Conservation (phyloP, 2,797 vertebrate genomes). For the Mus minutoides region DNA sequence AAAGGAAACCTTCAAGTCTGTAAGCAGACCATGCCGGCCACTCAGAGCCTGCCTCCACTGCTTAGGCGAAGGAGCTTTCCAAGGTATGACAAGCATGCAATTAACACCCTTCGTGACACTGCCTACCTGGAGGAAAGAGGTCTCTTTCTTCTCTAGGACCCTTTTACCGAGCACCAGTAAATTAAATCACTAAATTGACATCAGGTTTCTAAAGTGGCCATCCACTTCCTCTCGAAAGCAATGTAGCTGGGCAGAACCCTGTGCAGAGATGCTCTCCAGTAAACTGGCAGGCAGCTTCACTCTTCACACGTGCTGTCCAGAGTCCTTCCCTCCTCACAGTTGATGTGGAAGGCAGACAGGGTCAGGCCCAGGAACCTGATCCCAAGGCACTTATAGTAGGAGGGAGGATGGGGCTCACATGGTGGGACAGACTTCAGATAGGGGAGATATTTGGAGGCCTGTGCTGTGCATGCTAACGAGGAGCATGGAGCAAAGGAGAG, state of each 20-base stretch:
- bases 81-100: neutral
- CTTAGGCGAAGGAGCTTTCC: neutral
- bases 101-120: neutral
- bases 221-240: neutral
- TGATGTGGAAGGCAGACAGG: neutral
- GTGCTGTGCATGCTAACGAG: too few relatives aligned
- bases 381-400: neutral
- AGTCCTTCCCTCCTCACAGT: neutral
- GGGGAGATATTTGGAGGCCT: neutral
- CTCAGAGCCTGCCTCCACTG: neutral
- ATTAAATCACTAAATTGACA: slow-evolving; percentile 18
- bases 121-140: neutral
- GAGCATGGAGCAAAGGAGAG: neutral
- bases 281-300: too few relatives aligned
- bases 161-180: neutral
- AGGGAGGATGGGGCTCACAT: neutral
- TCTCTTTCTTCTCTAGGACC: neutral
- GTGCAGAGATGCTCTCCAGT: neutral
- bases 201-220: neutral
- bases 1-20: neutral
- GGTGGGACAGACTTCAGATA: neutral
- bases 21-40: too few relatives aligned
- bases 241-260: neutral
- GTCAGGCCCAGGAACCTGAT: neutral
- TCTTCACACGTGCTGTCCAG: neutral